These are phyloP conservation scores for Leucoraja ocellata DNA, from an alignment of 2,797 vertebrate species.

Conservation along the genomic window DNA sequence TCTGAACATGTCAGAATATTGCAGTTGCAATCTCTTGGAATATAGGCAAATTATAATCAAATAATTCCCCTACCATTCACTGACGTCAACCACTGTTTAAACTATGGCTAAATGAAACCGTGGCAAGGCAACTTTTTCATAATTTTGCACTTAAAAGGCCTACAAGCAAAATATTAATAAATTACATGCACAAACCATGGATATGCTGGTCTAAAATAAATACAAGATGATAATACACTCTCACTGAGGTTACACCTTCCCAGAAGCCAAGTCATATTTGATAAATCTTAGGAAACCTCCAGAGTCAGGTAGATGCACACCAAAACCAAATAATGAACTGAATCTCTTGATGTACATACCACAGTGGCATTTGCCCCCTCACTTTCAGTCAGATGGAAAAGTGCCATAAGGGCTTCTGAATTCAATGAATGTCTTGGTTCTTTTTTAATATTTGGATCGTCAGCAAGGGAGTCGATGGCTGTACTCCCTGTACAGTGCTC, in stretches of 20 bases:
- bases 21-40: background rate
- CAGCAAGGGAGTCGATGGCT: background rate
- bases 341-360: conserved; percentile 52
- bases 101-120: background rate
- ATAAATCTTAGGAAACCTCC: background rate
- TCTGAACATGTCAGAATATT: background rate
- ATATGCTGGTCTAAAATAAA: background rate
- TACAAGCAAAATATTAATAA: background rate
- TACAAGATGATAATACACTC: background rate
- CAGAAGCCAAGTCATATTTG: background rate
- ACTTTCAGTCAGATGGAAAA: conserved; percentile 60
- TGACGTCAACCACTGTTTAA: background rate
- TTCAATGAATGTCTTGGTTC: conserved; percentile 59
- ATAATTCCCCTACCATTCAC: background rate
- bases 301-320: background rate
- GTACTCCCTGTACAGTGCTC: background rate
- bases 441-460: conserved; percentile 46
- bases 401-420: conserved; percentile 68
- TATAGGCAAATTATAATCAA: background rate
- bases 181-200: background rate
- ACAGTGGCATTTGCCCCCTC: conserved; percentile 55
- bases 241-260: background rate
- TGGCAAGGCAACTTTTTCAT: background rate
- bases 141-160: background rate
- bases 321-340: background rate